Conservation (phyloP, 1,140 invertebrate species). For the Dendrolimus kikuchii region DNA sequence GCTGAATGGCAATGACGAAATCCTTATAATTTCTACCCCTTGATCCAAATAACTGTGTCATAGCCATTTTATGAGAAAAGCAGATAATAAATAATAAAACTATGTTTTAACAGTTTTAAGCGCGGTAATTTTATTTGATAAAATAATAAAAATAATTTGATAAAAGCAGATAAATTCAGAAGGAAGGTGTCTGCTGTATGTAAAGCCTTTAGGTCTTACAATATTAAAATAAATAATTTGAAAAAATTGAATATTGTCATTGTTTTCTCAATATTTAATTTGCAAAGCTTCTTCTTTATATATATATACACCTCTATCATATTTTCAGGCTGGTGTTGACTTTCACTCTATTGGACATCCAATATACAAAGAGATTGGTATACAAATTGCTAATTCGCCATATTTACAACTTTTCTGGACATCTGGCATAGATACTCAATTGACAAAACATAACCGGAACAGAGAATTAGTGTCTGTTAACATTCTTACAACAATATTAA, state of each 20-base stretch:
- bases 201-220: background rate
- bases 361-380: constrained; percentile 73
- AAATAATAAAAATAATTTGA: no score
- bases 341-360: constrained; percentile 74
- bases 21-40: no score
- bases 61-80: no score
- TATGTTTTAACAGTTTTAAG: no score
- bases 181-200: background rate
- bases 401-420: constrained; percentile 71
- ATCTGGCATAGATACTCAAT: constrained; percentile 71
- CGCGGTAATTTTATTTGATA: no score
- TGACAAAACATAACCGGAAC: constrained; percentile 75
- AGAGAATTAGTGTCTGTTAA: constrained; percentile 72
- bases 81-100: no score
- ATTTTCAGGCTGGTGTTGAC: constrained; percentile 74
- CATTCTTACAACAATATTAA: constrained; percentile 69
- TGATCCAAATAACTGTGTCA: no score
- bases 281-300: constrained; percentile 2
- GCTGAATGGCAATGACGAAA: no score
- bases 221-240: background rate
- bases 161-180: background rate
- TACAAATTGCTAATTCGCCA: constrained; percentile 63
- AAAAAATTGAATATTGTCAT: background rate
- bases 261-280: constrained; percentile 4
- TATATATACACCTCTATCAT: constrained; percentile 9